Conservation (phyloP, 2,888 invertebrate species). For the Therioaphis trifolii region DNA sequence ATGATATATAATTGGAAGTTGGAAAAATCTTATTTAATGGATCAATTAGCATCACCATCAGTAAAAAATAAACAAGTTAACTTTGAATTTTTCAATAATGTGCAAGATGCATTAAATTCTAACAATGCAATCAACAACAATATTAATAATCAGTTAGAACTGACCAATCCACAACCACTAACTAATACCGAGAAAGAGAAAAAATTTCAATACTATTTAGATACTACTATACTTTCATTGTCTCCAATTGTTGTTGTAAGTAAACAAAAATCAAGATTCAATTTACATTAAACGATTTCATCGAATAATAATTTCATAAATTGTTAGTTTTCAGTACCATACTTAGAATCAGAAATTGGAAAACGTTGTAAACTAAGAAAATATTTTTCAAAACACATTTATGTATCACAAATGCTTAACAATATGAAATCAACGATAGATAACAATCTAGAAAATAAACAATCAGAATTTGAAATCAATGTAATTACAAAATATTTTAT, state of each 20-base stretch:
- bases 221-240: constrained; percentile 80
- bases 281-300: constrained; percentile 1
- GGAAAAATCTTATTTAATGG: constrained; percentile 90
- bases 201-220: constrained; percentile 80
- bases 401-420: constrained; percentile 76
- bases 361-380: constrained; percentile 78
- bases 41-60: constrained; percentile 83
- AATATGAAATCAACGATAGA: constrained; percentile 67
- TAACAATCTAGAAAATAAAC: constrained; percentile 37
- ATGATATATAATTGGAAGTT: constrained; percentile 91
- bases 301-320: no score
- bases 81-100: background rate
- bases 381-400: constrained; percentile 80
- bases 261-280: background rate
- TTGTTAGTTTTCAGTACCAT: constrained; percentile 79
- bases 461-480: constrained; percentile 42
- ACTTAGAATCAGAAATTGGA: constrained; percentile 86
- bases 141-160: background rate
- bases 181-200: constrained; percentile 68
- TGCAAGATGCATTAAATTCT: background rate
- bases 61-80: background rate
- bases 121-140: background rate
- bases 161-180: background rate
- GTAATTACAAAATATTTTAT: constrained; percentile 14
- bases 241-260: constrained; percentile 81